phyloP scores from a whole-genome alignment of 2,113 vertebrate species.

The Gymnarchus niloticus region DNA sequence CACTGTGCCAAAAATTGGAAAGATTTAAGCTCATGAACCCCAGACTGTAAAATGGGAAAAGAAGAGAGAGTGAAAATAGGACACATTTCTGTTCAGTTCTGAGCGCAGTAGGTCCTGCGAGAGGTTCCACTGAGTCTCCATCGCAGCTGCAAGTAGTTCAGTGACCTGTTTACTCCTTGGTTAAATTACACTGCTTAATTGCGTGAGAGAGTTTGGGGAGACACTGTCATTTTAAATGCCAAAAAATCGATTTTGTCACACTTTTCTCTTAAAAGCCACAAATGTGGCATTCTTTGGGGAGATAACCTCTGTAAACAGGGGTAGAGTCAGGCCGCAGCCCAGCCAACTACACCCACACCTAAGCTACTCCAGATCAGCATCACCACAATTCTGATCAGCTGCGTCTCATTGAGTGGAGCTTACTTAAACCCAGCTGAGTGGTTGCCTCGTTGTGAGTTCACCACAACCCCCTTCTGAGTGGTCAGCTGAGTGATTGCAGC shows the following conservation, averaged over 20 bases:
- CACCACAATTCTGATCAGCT: no score
- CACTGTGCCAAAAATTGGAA: slow-evolving; percentile 6
- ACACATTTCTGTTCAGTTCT: slow-evolving; percentile 1
- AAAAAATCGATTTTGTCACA: slow-evolving; percentile 2
- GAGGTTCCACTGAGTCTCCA: background rate
- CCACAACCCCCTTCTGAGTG: no score
- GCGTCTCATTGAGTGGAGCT: no score
- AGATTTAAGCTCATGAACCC: slow-evolving; percentile 12
- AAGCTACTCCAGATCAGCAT: no score
- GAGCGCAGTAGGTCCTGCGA: background rate
- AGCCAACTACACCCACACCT: no score
- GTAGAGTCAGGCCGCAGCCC: no score
- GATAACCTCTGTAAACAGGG: background rate
- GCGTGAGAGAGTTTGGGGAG: background rate
- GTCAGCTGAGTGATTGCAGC: no score
- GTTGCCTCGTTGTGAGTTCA: no score
- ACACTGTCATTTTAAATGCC: background rate
- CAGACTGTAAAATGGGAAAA: background rate
- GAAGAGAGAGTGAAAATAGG: background rate
- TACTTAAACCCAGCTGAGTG: no score
- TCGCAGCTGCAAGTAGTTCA: background rate
- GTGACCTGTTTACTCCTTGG: background rate
- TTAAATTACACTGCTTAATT: background rate
- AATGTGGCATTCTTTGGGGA: background rate
- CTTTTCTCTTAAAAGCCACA: background rate